A percentile compares a stretch with the other conserved stretches of the same genome.
These are phyloP conservation scores for Paramormyrops kingsleyae DNA, from an alignment of 2,113 vertebrate species.

Conservation along the genomic window DNA sequence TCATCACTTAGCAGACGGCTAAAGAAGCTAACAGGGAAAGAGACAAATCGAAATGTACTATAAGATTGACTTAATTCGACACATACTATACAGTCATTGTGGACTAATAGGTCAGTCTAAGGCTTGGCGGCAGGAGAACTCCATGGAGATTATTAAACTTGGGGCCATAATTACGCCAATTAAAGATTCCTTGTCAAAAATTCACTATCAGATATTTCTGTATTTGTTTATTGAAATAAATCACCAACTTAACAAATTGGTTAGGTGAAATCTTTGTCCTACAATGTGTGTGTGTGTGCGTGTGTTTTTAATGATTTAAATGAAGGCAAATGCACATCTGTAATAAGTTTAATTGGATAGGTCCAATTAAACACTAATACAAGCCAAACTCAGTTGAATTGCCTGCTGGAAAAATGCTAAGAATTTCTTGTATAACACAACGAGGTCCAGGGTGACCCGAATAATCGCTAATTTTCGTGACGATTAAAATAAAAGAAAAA, in stretches of 20 bases:
- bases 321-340: neutral
- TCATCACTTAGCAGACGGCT: slow-evolving; percentile 33
- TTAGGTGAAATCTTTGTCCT: neutral
- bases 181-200: neutral
- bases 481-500: neutral
- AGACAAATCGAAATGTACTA: neutral
- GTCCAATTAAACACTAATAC: neutral
- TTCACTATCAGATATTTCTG: neutral
- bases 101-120: neutral
- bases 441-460: neutral
- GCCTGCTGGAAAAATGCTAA: neutral
- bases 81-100: neutral
- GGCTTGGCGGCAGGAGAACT: neutral
- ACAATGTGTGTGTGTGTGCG: neutral
- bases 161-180: neutral
- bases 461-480: neutral
- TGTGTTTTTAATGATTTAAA: neutral
- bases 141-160: neutral
- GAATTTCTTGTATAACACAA: neutral
- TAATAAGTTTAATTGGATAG: neutral
- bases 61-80: neutral
- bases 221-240: neutral
- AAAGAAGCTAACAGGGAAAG: slow-evolving; percentile 45
- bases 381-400: neutral
- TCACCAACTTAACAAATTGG: neutral